Base-by-base conservation (phyloP, 2,113 vertebrate genomes). In the Rattus norvegicus region DNA sequence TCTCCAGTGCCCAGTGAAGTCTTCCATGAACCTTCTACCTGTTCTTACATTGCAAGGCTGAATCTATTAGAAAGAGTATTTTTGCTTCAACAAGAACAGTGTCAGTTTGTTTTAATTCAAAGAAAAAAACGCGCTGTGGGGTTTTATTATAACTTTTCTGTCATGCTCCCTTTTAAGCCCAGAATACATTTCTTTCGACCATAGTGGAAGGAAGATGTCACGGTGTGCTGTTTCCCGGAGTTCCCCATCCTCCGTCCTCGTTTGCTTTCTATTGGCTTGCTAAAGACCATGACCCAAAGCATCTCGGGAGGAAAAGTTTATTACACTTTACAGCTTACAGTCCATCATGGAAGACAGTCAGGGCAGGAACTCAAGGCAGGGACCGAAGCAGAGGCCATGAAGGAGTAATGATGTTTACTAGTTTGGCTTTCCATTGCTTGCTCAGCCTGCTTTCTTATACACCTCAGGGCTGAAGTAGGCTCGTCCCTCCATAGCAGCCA, bases 61-160 rank as follows among this genome's bases (percentile, higher is more conserved):
- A 70, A 75, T 63, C 52, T 33, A 24, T 52, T 59, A 36, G 69
- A 30, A 43, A 83, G 92, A 72, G 39, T 28, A 1, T 20, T 43
- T 70, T 59, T 75, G 54, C 76, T 54, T 22, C 24, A 22, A 92
- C 24, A 67, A 92, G 61, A 88, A 86, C 28, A 63, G 39, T 83
- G 52, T 73, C 79, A 63, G 43, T 79, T 95, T 88, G 67, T 92
- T 36, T 59, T 43, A 92, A 61, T 76, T 92, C 49, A 88, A 87
- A 91, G 70, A 49, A 88, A 95, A 93, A 28, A 39, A 79, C 80
- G 69, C 81, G 36, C 12, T 61, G 36, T 52, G 20, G 80, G 56
- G 20, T 86, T 80, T 80, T 72, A 33, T 39, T 91, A 36, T 49
- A 49, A 79, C 61, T 10, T 33, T 83, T 95, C 90, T 77, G 73